Evolutionary conservation across 2,888 invertebrate species (phyloP).

Genomic region (Acrobasis repandana): DNA sequence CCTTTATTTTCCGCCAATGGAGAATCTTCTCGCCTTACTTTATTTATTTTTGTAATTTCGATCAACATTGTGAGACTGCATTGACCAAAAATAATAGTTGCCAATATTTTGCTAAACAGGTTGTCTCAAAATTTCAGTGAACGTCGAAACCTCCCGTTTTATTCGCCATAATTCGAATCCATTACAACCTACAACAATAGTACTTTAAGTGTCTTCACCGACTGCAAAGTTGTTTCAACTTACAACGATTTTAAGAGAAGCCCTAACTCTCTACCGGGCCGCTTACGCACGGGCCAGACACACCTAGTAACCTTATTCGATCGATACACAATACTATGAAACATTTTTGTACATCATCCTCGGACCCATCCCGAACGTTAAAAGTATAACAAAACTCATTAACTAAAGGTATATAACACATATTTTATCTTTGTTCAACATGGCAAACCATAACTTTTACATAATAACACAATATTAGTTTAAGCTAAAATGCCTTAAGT

Average conservation of each 20-base stretch:
- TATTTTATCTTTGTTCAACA: conserved; percentile 78
- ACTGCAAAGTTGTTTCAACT: conserved; percentile 61
- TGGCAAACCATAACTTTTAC: conserved; percentile 79
- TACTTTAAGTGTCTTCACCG: conserved; percentile 79
- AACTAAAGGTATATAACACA: conserved; percentile 78
- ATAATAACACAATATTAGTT: conserved; percentile 76
- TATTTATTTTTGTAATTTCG: neutral
- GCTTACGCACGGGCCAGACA: conserved; percentile 41
- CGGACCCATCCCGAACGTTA: conserved; percentile 60
- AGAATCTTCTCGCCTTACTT: neutral
- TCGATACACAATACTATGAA: conserved; percentile 78
- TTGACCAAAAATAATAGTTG: conserved; percentile 15
- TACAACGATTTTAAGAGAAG: conserved; percentile 76
- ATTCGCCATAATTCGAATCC: conserved; percentile 44
- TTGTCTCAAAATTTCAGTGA: conserved; percentile 42
- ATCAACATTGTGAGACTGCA: neutral
- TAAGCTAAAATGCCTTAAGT: conserved; percentile 60
- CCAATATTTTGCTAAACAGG: conserved; percentile 13
- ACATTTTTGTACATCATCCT: conserved; percentile 73
- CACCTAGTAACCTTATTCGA: conserved; percentile 68
- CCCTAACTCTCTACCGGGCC: conserved; percentile 56
- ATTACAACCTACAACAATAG: conserved; percentile 73
- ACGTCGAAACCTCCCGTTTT: conserved; percentile 39
- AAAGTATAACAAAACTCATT: conserved; percentile 78
- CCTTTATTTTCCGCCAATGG: conserved; percentile 7